These are phyloP conservation scores for Promerops cafer DNA, from an alignment of 2,113 vertebrate genomes.

Conservation along the genomic window DNA sequence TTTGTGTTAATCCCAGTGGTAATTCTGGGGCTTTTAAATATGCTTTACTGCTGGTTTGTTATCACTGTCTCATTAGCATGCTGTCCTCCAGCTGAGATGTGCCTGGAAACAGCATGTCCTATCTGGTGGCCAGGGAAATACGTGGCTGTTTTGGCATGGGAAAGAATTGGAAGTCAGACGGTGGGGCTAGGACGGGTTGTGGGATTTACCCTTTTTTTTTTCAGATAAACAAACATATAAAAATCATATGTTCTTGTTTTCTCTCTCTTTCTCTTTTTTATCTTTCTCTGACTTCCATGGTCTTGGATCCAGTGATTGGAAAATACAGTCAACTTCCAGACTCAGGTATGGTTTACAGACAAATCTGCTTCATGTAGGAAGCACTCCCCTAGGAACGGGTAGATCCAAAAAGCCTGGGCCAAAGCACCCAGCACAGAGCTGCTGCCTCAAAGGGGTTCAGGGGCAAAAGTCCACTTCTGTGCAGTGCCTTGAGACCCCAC, in stretches of 20 bases:
- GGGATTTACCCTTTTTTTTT: not conserved
- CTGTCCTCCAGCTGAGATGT: not conserved
- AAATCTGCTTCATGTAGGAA: not conserved
- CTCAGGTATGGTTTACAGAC: conserved; percentile 75
- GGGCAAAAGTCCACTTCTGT: not conserved
- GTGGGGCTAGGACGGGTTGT: not conserved
- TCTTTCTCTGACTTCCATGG: not conserved
- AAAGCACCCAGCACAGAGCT: not conserved
- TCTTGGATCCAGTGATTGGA: conserved; percentile 85
- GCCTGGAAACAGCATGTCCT: not conserved
- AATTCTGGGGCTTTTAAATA: not conserved
- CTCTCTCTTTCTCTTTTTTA: not conserved
- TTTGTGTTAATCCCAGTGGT: conserved; percentile 35
- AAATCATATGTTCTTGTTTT: not conserved
- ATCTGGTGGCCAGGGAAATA: not conserved
- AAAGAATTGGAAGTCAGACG: not conserved
- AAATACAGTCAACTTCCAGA: conserved; percentile 95
- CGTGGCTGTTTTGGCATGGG: not conserved
- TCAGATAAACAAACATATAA: not conserved
- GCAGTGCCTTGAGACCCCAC: not conserved
- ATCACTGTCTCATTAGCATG: not conserved
- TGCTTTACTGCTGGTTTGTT: not conserved
- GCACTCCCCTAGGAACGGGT: fast-evolving
- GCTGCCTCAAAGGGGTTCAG: not conserved
- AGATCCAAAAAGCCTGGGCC: not conserved